Percentiles rank a stretch among this genome's conserved stretches.
phyloP scores from a whole-genome alignment of 2,113 vertebrate species.

The Zingel zingel region DNA sequence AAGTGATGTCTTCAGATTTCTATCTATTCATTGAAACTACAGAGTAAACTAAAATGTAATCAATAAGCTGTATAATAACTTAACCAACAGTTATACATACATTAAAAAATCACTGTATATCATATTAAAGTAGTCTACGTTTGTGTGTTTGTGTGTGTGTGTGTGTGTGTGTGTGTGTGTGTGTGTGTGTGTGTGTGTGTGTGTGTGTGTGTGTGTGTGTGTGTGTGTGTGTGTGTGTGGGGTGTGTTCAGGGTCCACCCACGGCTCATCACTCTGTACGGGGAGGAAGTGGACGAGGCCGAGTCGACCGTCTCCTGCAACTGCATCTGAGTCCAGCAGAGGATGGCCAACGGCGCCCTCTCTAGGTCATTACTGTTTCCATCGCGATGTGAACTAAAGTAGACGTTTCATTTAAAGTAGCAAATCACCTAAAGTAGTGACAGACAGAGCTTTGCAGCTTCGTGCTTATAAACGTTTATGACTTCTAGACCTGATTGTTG shows the following conservation, averaged over 20 bases:
- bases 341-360: background rate
- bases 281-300: conserved; percentile 71
- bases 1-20: background rate
- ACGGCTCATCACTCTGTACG: conserved; percentile 73
- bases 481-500: background rate
- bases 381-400: background rate
- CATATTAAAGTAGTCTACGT: background rate
- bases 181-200: background rate
- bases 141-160: background rate
- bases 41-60: background rate
- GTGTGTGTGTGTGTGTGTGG: conserved; percentile 8
- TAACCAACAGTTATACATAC: background rate
- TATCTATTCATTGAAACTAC: background rate
- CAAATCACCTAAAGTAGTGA: background rate
- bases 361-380: background rate
- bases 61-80: background rate
- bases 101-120: background rate
- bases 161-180: conserved; percentile 22
- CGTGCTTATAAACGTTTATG: background rate
- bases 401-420: background rate
- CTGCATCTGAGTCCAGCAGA: conserved; percentile 68
- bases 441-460: conserved; percentile 6
- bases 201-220: background rate
- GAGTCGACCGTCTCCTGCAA: conserved; percentile 66
- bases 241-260: conserved; percentile 73